A percentile compares a stretch with the other conserved stretches of the same genome.
Conservation (phyloP, 2,797 vertebrate species). For the Poecilia picta region DNA sequence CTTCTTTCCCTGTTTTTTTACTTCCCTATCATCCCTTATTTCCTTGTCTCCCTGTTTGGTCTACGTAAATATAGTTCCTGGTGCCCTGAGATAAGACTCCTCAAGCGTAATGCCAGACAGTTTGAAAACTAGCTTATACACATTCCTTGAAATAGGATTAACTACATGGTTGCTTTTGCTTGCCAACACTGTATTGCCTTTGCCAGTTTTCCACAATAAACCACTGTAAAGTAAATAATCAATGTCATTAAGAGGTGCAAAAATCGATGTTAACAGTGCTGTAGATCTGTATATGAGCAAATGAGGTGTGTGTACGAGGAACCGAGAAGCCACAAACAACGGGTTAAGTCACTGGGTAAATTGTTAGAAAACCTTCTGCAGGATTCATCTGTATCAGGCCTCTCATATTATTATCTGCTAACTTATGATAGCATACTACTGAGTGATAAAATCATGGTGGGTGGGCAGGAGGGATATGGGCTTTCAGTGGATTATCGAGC, state of each 20-base stretch:
- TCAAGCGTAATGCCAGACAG: constrained; percentile 50
- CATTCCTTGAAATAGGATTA: constrained; percentile 51
- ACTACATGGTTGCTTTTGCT: constrained; percentile 45
- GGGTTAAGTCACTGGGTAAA: background rate
- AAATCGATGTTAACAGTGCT: constrained; percentile 13
- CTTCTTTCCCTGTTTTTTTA: constrained; percentile 17
- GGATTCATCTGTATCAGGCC: constrained; percentile 22
- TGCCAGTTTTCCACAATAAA: constrained; percentile 11
- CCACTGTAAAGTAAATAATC: background rate
- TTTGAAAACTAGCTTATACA: constrained; percentile 48
- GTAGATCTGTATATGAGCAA: background rate
- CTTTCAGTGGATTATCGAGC: constrained; percentile 76
- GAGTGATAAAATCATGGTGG: constrained; percentile 74
- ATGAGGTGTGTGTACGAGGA: background rate
- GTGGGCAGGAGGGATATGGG: constrained; percentile 77
- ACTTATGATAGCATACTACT: constrained; percentile 65
- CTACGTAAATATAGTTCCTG: constrained; percentile 61
- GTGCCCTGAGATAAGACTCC: constrained; percentile 61
- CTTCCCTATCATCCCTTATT: constrained; percentile 30
- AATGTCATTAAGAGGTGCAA: background rate
- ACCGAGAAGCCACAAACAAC: background rate
- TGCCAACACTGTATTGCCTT: constrained; percentile 30
- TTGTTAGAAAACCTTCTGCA: constrained; percentile 17
- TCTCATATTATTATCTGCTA: constrained; percentile 55
- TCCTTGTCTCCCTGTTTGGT: constrained; percentile 46